Evolutionary conservation across 2,888 invertebrate species (phyloP).

Genomic region (Pollenia labialis): DNA sequence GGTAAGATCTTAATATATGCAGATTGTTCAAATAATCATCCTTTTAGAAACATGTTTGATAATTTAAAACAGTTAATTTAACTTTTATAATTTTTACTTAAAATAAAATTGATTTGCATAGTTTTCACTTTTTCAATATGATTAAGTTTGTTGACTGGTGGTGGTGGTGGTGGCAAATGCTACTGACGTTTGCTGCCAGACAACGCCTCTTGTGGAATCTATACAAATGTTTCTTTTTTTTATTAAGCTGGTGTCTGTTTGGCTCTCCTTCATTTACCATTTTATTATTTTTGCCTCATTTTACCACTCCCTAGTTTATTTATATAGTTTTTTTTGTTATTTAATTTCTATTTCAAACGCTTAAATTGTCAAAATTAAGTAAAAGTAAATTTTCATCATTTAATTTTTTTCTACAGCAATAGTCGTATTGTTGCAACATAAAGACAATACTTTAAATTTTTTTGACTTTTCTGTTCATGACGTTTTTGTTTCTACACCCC

Average conservation of each 20-base stretch:
- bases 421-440: background rate
- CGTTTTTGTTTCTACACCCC: slow-evolving; percentile 48
- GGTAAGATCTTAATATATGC: slow-evolving; percentile 19
- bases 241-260: slow-evolving; percentile 19
- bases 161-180: background rate
- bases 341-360: background rate
- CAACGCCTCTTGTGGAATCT: slow-evolving; percentile 73
- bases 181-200: slow-evolving; percentile 47
- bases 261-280: slow-evolving; percentile 1
- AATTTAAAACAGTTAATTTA: background rate
- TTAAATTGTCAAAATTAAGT: background rate
- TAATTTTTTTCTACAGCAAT: slow-evolving; percentile 34
- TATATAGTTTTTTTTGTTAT: background rate
- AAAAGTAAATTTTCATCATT: background rate
- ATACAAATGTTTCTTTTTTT: slow-evolving; percentile 7
- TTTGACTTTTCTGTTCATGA: slow-evolving; percentile 22
- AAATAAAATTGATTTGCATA: slow-evolving; percentile 24
- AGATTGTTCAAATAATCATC: background rate
- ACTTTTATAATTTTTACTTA: background rate
- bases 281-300: slow-evolving; percentile 16
- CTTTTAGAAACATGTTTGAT: no score
- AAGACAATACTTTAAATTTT: background rate
- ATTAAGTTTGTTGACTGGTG: slow-evolving; percentile 31
- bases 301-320: slow-evolving; percentile 65
- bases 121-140: slow-evolving; percentile 67